Percentiles rank a stretch among this genome's conserved stretches.
Conservation (phyloP, 1,140 invertebrate species). For the Kradibia gibbosae region DNA sequence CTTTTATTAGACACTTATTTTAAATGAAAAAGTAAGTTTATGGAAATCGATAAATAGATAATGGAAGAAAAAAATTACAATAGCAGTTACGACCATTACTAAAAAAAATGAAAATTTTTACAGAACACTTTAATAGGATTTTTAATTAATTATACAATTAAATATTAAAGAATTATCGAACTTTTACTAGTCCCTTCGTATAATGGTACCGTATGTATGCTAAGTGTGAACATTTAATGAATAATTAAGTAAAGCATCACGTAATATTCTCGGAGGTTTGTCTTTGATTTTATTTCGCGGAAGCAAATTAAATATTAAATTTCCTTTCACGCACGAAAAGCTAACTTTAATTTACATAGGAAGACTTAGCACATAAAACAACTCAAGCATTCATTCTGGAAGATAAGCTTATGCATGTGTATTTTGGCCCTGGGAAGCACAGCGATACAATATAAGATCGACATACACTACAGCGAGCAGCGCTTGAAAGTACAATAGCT, state of each 20-base stretch:
- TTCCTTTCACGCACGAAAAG: not conserved
- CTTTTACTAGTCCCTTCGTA: no score
- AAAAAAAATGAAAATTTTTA: no score
- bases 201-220: not conserved
- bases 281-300: not conserved
- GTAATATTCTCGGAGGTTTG: not conserved
- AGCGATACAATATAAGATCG: not conserved
- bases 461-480: not conserved
- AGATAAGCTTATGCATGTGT: not conserved
- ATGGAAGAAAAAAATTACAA: no score
- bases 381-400: not conserved
- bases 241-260: not conserved
- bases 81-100: no score
- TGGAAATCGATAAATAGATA: no score
- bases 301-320: not conserved
- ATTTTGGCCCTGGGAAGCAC: no score
- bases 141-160: no score
- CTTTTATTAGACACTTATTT: not conserved
- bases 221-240: not conserved
- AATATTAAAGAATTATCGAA: no score
- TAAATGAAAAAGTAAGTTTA: not conserved
- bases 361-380: not conserved
- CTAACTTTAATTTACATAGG: constrained; percentile 5
- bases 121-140: no score
- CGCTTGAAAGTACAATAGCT: not conserved